phyloP scores from a whole-genome alignment of 2,888 invertebrate species.

The Dorcus hopei region DNA sequence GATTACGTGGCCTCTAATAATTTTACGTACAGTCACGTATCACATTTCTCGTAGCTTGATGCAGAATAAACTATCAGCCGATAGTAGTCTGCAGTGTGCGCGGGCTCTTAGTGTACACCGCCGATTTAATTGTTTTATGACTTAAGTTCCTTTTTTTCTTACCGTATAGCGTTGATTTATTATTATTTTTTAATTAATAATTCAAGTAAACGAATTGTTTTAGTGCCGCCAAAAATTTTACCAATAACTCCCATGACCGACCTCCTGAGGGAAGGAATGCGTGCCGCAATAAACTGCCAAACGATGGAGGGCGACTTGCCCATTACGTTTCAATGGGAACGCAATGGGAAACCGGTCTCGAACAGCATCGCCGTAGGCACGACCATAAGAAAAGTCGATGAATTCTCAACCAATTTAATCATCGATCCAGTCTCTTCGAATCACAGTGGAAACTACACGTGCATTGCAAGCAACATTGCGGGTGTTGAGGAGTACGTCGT shows the following conservation, averaged over 20 bases:
- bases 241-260: slow-evolving; percentile 81
- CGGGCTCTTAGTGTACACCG: too few species aligned
- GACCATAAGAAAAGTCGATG: slow-evolving; percentile 65
- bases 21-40: too few species aligned
- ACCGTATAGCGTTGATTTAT: too few species aligned
- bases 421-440: slow-evolving; percentile 82
- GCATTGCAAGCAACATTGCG: slow-evolving; percentile 84
- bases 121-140: too few species aligned
- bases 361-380: slow-evolving; percentile 52
- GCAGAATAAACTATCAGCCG: too few species aligned
- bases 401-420: slow-evolving; percentile 80
- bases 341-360: slow-evolving; percentile 73
- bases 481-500: slow-evolving; percentile 75
- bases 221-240: slow-evolving; percentile 81
- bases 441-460: slow-evolving; percentile 90
- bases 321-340: slow-evolving; percentile 87
- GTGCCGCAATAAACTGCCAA: slow-evolving; percentile 87
- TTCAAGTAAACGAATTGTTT: slow-evolving; percentile 9
- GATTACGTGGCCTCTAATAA: too few species aligned
- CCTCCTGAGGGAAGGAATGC: slow-evolving; percentile 77
- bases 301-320: slow-evolving; percentile 91
- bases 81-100: too few species aligned
- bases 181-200: too few species aligned
- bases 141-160: too few species aligned
- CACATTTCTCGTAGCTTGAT: too few species aligned